phyloP scores from a whole-genome alignment of 1,140 invertebrate species.

The Apis dorsata region DNA sequence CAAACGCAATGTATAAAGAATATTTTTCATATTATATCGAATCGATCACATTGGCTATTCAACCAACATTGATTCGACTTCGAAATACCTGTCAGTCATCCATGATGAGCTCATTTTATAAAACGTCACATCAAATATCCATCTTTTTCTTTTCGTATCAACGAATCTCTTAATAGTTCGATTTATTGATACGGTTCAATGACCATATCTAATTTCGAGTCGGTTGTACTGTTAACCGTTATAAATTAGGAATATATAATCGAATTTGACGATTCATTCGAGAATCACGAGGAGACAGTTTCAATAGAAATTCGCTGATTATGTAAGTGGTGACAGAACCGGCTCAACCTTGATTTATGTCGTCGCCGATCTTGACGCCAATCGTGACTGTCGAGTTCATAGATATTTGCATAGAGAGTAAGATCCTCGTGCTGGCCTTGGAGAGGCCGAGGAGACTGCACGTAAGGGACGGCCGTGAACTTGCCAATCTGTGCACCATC shows the following conservation, averaged over 20 bases:
- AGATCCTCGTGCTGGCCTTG: constrained; percentile 69
- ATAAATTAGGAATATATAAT: constrained; percentile 34
- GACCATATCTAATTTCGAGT: constrained; percentile 32
- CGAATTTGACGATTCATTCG: background rate
- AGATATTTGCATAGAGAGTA: constrained; percentile 63
- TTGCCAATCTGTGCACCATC: constrained; percentile 61
- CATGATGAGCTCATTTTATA: background rate
- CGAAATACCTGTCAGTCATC: background rate
- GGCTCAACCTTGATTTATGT: constrained; percentile 45
- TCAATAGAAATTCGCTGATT: constrained; percentile 30
- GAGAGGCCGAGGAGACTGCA: constrained; percentile 61
- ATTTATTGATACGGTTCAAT: background rate
- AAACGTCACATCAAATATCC: no score
- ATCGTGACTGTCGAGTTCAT: constrained; percentile 31
- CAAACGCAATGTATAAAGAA: background rate
- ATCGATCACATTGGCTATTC: background rate
- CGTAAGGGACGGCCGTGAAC: constrained; percentile 74
- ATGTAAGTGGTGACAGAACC: constrained; percentile 56
- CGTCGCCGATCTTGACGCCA: constrained; percentile 7
- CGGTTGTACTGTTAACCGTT: constrained; percentile 15
- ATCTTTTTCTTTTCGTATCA: background rate
- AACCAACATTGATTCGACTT: background rate
- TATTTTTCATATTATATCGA: background rate
- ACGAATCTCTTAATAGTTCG: background rate
- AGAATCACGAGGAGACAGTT: background rate